Percentiles rank a stretch among this genome's conserved stretches.
Evolutionary conservation across 2,888 invertebrate genomes (phyloP).

Genomic region (Heliconius charithonia): DNA sequence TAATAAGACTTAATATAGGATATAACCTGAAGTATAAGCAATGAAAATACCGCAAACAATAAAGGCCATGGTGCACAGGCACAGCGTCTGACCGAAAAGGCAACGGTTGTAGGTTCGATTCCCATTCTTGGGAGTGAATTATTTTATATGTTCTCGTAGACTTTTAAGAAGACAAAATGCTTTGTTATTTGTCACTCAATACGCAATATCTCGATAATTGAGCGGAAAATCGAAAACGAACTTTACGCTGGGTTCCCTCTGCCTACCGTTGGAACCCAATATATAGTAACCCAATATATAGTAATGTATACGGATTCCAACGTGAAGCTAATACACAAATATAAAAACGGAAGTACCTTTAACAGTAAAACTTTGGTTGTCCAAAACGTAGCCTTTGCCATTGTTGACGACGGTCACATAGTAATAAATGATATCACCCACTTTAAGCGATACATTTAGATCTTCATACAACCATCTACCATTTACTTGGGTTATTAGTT

Average conservation of each 20-base stretch:
- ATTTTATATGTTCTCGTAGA: too few relatives aligned
- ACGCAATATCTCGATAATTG: not conserved
- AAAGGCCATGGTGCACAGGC: too few relatives aligned
- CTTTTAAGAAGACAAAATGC: not conserved
- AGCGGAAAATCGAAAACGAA: not conserved
- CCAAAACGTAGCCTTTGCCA: slow-evolving; percentile 72
- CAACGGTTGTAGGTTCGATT: too few relatives aligned
- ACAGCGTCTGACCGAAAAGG: too few relatives aligned
- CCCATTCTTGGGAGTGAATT: too few relatives aligned
- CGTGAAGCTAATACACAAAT: not conserved
- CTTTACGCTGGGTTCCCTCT: too few relatives aligned
- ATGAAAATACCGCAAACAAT: too few relatives aligned
- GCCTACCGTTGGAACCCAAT: too few relatives aligned
- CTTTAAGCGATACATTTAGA: slow-evolving; percentile 65
- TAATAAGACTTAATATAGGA: too few relatives aligned
- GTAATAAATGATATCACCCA: slow-evolving; percentile 84
- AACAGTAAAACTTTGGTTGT: slow-evolving; percentile 69
- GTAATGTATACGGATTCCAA: not conserved
- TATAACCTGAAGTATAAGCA: too few relatives aligned
- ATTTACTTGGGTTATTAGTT: slow-evolving; percentile 67
- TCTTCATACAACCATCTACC: slow-evolving; percentile 83
- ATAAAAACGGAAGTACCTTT: slow-evolving; percentile 58
- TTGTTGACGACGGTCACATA: slow-evolving; percentile 85
- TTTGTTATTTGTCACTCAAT: not conserved
- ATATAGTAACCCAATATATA: too few relatives aligned